phyloP scores from a whole-genome alignment of 2,797 vertebrate species.

The Rhodeus uyekii region DNA sequence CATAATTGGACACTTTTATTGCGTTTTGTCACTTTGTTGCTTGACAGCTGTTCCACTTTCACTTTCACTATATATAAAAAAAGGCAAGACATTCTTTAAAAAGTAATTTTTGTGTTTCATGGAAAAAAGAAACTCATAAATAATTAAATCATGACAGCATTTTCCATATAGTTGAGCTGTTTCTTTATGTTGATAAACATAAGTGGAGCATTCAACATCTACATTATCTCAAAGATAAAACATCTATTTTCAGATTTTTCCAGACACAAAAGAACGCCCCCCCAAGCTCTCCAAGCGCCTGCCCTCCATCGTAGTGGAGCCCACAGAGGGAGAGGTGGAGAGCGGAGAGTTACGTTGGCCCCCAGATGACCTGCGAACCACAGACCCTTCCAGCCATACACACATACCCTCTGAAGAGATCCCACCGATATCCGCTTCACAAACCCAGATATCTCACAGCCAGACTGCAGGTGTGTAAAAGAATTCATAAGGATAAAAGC shows the following conservation, averaged over 20 bases:
- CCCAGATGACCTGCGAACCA: constrained; percentile 80
- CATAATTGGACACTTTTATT: not conserved
- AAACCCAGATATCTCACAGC: constrained; percentile 30
- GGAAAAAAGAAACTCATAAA: not conserved
- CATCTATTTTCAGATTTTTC: constrained; percentile 74
- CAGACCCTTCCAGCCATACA: constrained; percentile 60
- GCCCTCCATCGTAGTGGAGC: constrained; percentile 90
- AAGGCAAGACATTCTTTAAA: not conserved
- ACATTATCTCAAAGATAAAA: not conserved
- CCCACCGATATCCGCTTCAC: constrained; percentile 9
- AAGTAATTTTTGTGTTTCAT: not conserved
- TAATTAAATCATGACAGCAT: not conserved
- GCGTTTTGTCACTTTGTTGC: constrained; percentile 1
- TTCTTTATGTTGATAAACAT: not conserved
- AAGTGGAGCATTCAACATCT: not conserved
- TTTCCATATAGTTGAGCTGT: not conserved
- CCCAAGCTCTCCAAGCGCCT: constrained; percentile 88
- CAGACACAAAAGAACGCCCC: constrained; percentile 82
- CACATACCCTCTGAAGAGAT: constrained; percentile 28
- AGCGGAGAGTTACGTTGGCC: constrained; percentile 91
- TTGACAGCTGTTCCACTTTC: not conserved
- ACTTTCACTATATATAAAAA: not conserved
- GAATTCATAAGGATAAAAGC: not conserved
- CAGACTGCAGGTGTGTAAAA: constrained; percentile 41
- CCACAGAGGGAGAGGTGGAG: constrained; percentile 85